Base-by-base conservation (phyloP, 2,797 vertebrate genomes). In the Danionella dracula region DNA sequence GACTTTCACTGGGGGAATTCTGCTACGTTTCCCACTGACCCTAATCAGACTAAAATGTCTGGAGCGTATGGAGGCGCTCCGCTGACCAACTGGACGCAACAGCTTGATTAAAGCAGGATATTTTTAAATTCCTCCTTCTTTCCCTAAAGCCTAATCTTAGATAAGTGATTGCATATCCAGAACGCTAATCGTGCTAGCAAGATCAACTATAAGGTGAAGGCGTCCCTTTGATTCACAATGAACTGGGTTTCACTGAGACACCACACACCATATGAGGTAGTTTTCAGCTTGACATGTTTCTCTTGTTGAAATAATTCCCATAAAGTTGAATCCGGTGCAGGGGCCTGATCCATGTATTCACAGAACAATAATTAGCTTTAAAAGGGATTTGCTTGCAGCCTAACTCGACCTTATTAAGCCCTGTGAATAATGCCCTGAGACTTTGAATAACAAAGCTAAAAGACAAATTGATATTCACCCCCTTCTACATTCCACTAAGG, bases 331-430 rank as follows among this genome's bases (percentile, higher is more conserved):
- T 21, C 20, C 19, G 1, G 3, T 4, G 15, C 19, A n/a, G 4
- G 37, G n/a, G 17, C 58, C 77, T 64, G 56, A 75, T 69, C 70
- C 75, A 48, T 9, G 57, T 71, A 81, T 81, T 76, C 79, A 75
- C 65, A 71, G 42, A 80, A 77, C 73, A 77, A 83, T 83, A 82
- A 85, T 78, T 79, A 76, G 79, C 79, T 83, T 80, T 74, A 72
- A 73, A 75, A 64, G 45, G 79, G 85, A 88, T 86, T 86, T 86
- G 68, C 63, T 13, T 23, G 11, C 73, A 74, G 75, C 81, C 82
- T 76, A 79, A 81, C 68, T 78, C 83, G 78, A 86, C 80, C 84
- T 64, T 44, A 41, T 66, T 71, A 83, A 83, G 80, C 68, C 41
- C 72, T 27, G 40, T 32, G 63, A 79, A 74, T 75, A 73, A 83